Evolutionary conservation across 2,113 vertebrate species (phyloP).

Genomic region (Garra rufa): DNA sequence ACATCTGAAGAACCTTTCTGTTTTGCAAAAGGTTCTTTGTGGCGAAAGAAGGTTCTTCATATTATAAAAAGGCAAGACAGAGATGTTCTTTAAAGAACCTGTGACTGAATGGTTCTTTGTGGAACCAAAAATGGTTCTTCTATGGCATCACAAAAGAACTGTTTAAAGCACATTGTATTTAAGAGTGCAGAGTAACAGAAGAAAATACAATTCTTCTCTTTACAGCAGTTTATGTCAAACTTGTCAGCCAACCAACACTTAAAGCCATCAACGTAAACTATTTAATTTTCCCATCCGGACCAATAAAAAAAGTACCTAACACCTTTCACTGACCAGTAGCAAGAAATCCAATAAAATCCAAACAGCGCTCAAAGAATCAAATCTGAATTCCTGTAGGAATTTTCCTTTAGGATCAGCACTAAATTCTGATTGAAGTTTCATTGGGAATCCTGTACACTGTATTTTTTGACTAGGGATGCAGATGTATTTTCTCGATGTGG

Average conservation of each 20-base stretch:
- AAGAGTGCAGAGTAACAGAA: too few species aligned
- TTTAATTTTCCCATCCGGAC: too few species aligned
- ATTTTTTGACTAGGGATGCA: constrained; percentile 17
- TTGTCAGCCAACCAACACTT: not conserved
- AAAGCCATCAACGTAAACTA: not conserved
- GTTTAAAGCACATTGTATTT: too few species aligned
- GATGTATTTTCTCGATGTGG: constrained; percentile 66
- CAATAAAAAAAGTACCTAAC: too few species aligned
- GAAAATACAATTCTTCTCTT: not conserved
- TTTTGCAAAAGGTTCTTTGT: too few species aligned
- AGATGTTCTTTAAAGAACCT: too few species aligned
- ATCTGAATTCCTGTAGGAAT: not conserved
- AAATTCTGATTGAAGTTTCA: not conserved
- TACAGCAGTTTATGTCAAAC: not conserved
- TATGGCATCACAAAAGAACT: too few species aligned
- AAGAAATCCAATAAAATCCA: not conserved
- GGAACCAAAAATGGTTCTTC: too few species aligned
- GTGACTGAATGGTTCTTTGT: too few species aligned
- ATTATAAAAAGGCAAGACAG: too few species aligned
- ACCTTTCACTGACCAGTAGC: not conserved
- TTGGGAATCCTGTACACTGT: not conserved
- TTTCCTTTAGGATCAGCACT: not conserved
- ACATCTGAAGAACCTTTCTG: too few species aligned
- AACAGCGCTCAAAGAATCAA: not conserved
- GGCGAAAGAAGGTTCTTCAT: too few species aligned